Conservation (phyloP, 2,888 invertebrate species). For the Meliscaeva auricollis region DNA sequence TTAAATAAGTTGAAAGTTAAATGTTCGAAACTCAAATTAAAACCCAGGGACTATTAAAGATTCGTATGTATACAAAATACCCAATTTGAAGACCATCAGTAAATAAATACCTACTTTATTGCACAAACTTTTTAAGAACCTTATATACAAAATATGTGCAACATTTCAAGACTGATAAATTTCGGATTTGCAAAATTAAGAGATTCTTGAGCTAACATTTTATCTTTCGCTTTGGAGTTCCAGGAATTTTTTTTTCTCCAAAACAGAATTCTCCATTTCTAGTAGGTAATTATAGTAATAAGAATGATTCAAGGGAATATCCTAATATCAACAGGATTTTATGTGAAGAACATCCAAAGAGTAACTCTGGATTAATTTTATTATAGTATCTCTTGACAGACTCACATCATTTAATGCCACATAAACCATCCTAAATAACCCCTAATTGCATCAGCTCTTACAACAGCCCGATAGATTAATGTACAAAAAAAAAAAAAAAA, state of each 20-base stretch:
- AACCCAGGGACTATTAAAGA: too few species aligned
- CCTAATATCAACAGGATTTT: slow-evolving; percentile 16
- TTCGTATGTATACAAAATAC: too few species aligned
- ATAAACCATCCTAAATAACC: slow-evolving; percentile 40
- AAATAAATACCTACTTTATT: too few species aligned
- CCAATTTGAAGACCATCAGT: too few species aligned
- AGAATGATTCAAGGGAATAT: neutral
- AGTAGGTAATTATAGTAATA: too few species aligned
- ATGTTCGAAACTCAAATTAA: too few species aligned
- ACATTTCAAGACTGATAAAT: slow-evolving; percentile 5
- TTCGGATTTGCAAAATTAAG: neutral
- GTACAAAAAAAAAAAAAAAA: slow-evolving; percentile 1
- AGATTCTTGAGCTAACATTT: neutral
- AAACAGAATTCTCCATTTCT: too few species aligned
- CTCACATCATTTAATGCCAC: slow-evolving; percentile 40
- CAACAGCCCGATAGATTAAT: slow-evolving; percentile 35
- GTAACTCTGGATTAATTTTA: slow-evolving; percentile 24
- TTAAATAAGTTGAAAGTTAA: too few species aligned
- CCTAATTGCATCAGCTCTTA: slow-evolving; percentile 30
- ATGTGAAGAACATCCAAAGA: neutral
- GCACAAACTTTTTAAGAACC: neutral
- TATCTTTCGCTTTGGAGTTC: slow-evolving; percentile 7
- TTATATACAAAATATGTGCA: neutral
- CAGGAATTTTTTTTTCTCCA: too few species aligned
- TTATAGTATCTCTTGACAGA: slow-evolving; percentile 27